A percentile compares a stretch with the other conserved stretches of the same genome.
Evolutionary conservation across 1,140 invertebrate species (phyloP).

Genomic region (Cydia splendana): DNA sequence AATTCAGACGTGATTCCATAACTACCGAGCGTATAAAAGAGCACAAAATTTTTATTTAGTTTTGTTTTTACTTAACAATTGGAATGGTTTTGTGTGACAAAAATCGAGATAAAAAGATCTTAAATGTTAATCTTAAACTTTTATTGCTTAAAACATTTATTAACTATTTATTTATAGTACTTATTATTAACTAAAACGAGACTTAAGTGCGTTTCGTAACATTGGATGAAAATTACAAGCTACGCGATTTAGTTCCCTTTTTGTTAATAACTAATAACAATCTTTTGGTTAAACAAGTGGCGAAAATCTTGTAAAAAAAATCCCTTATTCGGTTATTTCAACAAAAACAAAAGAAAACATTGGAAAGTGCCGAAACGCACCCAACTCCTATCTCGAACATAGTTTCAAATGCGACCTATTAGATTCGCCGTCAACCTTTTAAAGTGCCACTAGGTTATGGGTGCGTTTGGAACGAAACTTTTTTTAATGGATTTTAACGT

Average conservation of each 20-base stretch:
- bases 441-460: conserved; percentile 70
- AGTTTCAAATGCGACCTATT: conserved; percentile 64
- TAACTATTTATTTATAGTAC: no score
- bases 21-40: not conserved
- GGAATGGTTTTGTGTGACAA: no score
- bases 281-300: not conserved
- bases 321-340: not conserved
- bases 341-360: conserved; percentile 11
- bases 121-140: no score
- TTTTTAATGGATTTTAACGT: conserved; percentile 58
- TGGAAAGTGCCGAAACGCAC: conserved; percentile 9
- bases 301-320: not conserved
- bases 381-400: conserved; percentile 26
- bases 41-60: no score
- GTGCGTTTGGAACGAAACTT: conserved; percentile 58
- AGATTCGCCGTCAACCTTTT: conserved; percentile 77
- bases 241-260: no score
- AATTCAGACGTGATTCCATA: not conserved
- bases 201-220: no score
- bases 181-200: no score
- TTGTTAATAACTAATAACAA: no score
- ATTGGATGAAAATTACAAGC: no score
- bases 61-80: no score
- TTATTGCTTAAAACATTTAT: no score
- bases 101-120: no score